Percentiles rank a stretch among this genome's conserved stretches.
Evolutionary conservation across 2,888 invertebrate genomes (phyloP).

Genomic region (Tromatobia lineatoria): DNA sequence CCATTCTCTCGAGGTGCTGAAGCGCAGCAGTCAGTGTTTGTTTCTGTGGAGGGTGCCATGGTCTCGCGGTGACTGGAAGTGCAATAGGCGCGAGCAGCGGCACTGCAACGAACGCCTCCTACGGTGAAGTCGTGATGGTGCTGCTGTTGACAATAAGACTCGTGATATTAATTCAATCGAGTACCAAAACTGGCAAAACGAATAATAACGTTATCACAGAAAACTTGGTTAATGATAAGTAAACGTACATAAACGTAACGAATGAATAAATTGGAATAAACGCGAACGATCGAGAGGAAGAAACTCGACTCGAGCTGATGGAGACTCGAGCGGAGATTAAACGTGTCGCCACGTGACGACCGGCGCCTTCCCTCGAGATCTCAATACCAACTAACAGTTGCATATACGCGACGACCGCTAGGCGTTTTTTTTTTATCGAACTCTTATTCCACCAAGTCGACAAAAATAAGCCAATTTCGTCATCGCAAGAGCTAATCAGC

Average conservation of each 20-base stretch:
- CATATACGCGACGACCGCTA: conserved; percentile 53
- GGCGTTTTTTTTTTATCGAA: conserved; percentile 34
- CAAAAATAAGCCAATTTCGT: conserved; percentile 70
- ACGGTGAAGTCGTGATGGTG: not conserved
- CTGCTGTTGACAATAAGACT: conserved; percentile 13
- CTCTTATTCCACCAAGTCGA: conserved; percentile 51
- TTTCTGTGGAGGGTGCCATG: conserved; percentile 70
- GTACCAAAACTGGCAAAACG: conserved; percentile 25
- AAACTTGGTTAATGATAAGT: not conserved
- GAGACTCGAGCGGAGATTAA: conserved; percentile 58
- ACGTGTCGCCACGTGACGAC: conserved; percentile 50
- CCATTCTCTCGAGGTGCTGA: conserved; percentile 80
- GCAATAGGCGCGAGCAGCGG: conserved; percentile 66
- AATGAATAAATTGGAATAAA: conserved; percentile 8
- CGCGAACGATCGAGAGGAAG: conserved; percentile 3
- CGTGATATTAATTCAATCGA: conserved; percentile 13
- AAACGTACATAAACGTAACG: not conserved
- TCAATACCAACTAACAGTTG: conserved; percentile 50
- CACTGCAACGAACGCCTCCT: conserved; percentile 66
- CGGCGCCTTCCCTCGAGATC: conserved; percentile 46
- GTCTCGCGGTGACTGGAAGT: conserved; percentile 51
- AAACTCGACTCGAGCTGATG: conserved; percentile 35
- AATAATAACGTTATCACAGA: conserved; percentile 34
- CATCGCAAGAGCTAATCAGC: conserved; percentile 50
- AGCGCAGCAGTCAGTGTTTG: conserved; percentile 64